Evolutionary conservation across 2,797 vertebrate genomes (phyloP), one percentile per base, ranked within the genome.

Genomic region (Epinephelus malabaricus): DNA sequence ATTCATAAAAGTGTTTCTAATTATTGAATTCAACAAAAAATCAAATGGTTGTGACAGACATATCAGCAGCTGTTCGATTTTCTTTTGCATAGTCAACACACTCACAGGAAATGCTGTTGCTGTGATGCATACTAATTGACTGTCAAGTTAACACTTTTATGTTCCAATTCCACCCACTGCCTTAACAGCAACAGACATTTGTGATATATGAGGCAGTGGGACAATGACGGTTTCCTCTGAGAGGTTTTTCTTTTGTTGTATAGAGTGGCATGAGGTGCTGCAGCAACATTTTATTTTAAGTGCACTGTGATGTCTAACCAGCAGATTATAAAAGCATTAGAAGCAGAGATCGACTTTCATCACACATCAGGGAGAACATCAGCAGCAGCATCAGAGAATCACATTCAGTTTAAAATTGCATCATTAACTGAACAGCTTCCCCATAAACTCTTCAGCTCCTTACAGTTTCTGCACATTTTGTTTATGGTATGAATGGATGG

Each of bases 341-440:
- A 78, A 17, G 50, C 67, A 73, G 46, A 82, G 45, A 78, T 78
- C 45, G 63, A 23, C 67, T 62, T 77, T 65, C 59, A 79, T 70
- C 65, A 78, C 82, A 82, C 82, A 78, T 84, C 60, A 55, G 76
- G 74, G 76, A 82, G 62, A 83, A 53, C 54, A 74, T 85, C 66
- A 79, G 27, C 73, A 71, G 15, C 62, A 61, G 27, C 73, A 64
- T 53, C 63, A 78, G 30, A 78, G 49, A 72, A 69, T 74, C 45
- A 38, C 55, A 50, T 58, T 75, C 54, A 54, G 3, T 79, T 77
- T 72, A 62, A 74, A 64, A 67, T 58, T 17, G 51, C 76, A 59
- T 55, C 86, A 78, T 88, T 88, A 88, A 73, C 76, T 54, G 55
- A 85, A 85, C 51, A 46, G 75, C 63, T 49, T 78, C 45, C 46